Evolutionary conservation across 2,888 invertebrate species (phyloP).

Genomic region (Petrophora chlorosata): DNA sequence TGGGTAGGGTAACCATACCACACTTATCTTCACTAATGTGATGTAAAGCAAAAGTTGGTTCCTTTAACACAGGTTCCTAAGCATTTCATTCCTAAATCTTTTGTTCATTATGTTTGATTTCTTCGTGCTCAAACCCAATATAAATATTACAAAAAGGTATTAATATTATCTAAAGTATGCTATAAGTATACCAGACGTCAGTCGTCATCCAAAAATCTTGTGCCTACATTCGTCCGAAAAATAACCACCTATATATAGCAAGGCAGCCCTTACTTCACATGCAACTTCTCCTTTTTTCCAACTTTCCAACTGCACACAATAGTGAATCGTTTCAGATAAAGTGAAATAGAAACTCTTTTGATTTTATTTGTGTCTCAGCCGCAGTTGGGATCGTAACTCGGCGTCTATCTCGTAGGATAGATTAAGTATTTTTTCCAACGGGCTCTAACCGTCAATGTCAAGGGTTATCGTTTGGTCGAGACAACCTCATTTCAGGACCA

Average conservation of each 20-base stretch:
- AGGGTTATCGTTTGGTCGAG: slow-evolving; percentile 21
- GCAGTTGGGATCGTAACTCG: background rate
- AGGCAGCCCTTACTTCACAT: slow-evolving; percentile 4
- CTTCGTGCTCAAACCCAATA: too few relatives aligned
- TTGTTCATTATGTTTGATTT: too few relatives aligned
- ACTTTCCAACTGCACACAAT: slow-evolving; percentile 6
- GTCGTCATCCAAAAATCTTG: too few relatives aligned
- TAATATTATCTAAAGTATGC: too few relatives aligned
- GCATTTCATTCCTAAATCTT: too few relatives aligned
- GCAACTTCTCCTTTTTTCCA: slow-evolving; percentile 1
- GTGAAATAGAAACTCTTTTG: slow-evolving; percentile 6
- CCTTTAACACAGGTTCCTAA: too few relatives aligned
- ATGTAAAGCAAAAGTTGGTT: too few relatives aligned
- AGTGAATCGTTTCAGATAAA: slow-evolving; percentile 11
- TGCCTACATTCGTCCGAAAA: background rate
- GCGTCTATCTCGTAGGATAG: background rate
- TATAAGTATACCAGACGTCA: too few relatives aligned
- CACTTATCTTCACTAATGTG: too few relatives aligned
- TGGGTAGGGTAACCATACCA: slow-evolving; percentile 17
- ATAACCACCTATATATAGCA: too few relatives aligned
- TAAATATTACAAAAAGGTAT: too few relatives aligned
- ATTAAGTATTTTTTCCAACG: slow-evolving; percentile 2
- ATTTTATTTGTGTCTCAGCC: slow-evolving; percentile 5
- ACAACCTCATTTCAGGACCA: too few relatives aligned
- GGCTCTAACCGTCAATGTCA: slow-evolving; percentile 5